phyloP scores from a whole-genome alignment of 2,797 vertebrate genomes.

The Acipenser ruthenus region DNA sequence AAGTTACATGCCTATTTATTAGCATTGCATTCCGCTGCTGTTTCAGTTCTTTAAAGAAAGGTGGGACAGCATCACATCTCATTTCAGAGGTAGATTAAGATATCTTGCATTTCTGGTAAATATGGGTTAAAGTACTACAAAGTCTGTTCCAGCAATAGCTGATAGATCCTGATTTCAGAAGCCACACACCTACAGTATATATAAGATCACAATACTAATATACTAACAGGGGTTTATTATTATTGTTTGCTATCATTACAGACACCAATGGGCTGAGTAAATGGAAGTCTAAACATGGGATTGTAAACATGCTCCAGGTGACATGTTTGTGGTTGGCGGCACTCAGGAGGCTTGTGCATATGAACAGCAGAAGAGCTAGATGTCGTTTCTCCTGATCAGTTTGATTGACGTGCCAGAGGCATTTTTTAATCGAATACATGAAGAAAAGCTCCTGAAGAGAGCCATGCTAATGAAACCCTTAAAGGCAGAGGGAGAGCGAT shows the following conservation, averaged over 20 bases:
- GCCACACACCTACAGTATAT: too few relatives aligned
- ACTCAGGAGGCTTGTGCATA: constrained; percentile 8
- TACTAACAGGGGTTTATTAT: background rate
- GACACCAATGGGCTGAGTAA: background rate
- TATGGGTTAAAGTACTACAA: too few relatives aligned
- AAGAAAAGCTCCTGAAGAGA: constrained; percentile 18
- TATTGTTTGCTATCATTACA: constrained; percentile 1
- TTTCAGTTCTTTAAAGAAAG: too few relatives aligned
- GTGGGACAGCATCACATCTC: too few relatives aligned
- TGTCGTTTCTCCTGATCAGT: constrained; percentile 6
- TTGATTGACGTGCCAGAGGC: constrained; percentile 20
- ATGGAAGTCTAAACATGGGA: background rate
- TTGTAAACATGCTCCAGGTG: constrained; percentile 10
- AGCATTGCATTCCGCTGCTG: too few relatives aligned
- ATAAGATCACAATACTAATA: too few relatives aligned
- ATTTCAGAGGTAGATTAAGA: too few relatives aligned
- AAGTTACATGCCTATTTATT: too few relatives aligned
- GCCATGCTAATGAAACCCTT: constrained; percentile 17
- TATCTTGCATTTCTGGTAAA: too few relatives aligned
- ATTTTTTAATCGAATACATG: constrained; percentile 21
- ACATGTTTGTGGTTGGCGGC: constrained; percentile 13
- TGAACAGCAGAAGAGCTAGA: constrained; percentile 7
- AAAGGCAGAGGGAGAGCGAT: constrained; percentile 1
- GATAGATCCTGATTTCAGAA: too few relatives aligned
- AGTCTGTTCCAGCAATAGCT: too few relatives aligned